Conservation (phyloP, 2,113 vertebrate genomes). For the Lepus timidus region DNA sequence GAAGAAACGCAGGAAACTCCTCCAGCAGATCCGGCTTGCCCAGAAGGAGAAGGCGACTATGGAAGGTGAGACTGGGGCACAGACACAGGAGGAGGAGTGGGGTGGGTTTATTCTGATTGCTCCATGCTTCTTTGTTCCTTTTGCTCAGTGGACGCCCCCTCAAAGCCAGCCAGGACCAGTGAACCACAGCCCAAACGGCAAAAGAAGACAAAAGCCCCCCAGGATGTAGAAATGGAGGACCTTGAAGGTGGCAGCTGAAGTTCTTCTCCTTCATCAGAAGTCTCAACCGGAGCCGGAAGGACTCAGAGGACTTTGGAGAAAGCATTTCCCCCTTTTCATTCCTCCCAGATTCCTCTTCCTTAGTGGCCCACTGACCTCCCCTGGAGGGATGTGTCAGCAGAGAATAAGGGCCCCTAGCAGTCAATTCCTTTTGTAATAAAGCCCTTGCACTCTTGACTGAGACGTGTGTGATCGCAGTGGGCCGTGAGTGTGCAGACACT, state of each 20-base stretch:
- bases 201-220: constrained; percentile 68
- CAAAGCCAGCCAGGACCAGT: constrained; percentile 60
- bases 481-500: no score
- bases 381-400: background rate
- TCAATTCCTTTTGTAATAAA: constrained; percentile 61
- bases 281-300: background rate
- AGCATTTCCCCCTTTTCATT: background rate
- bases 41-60: constrained; percentile 86
- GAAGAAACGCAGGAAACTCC: constrained; percentile 92
- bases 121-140: background rate
- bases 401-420: background rate
- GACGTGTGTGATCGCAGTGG: background rate
- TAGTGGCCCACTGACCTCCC: background rate
- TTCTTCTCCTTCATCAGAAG: background rate
- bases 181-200: constrained; percentile 26
- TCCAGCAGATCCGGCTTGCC: constrained; percentile 91
- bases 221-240: constrained; percentile 83
- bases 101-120: background rate
- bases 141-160: constrained; percentile 75
- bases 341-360: background rate
- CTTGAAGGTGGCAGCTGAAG: constrained; percentile 55
- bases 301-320: constrained; percentile 22
- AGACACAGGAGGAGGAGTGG: background rate
- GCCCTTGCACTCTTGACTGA: background rate
- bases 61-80: constrained; percentile 86